A percentile compares a stretch with the other conserved stretches of the same genome.
phyloP scores from a whole-genome alignment of 2,113 vertebrate species.

The Caloenas nicobarica region DNA sequence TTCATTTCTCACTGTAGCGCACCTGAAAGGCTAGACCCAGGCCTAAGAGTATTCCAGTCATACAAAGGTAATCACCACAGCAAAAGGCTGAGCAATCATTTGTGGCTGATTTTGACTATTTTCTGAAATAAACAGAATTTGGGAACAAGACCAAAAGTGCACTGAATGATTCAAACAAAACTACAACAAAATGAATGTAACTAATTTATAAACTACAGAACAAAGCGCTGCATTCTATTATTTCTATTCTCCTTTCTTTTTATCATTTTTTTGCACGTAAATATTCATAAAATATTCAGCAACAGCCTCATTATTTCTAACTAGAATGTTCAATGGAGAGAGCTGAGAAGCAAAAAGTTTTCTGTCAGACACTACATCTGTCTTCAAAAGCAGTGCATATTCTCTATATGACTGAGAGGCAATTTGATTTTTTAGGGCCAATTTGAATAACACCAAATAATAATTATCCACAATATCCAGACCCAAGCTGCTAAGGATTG shows the following conservation, averaged over 20 bases:
- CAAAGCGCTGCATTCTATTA: not conserved
- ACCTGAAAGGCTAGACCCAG: not conserved
- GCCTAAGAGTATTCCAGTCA: not conserved
- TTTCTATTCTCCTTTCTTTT: constrained; percentile 12
- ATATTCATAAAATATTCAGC: constrained; percentile 58
- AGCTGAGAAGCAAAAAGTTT: not conserved
- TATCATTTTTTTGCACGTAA: constrained; percentile 17
- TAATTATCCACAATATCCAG: not conserved
- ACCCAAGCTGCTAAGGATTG: not conserved
- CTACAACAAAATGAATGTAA: constrained; percentile 32
- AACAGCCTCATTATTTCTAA: constrained; percentile 22
- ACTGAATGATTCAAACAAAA: constrained; percentile 11
- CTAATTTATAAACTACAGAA: constrained; percentile 53
- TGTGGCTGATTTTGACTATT: not conserved
- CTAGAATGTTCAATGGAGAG: not conserved
- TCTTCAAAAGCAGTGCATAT: not conserved
- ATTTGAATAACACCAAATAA: not conserved
- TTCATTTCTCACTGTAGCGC: not conserved
- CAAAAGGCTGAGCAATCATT: not conserved
- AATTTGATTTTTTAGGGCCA: not conserved
- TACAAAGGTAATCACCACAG: not conserved
- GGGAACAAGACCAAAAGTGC: not conserved
- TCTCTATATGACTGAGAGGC: not conserved
- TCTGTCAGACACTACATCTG: not conserved
- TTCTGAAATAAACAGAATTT: constrained; percentile 14